These are phyloP conservation scores for Calameuta idolon DNA, from an alignment of 2,888 invertebrate genomes.

Conservation along the genomic window DNA sequence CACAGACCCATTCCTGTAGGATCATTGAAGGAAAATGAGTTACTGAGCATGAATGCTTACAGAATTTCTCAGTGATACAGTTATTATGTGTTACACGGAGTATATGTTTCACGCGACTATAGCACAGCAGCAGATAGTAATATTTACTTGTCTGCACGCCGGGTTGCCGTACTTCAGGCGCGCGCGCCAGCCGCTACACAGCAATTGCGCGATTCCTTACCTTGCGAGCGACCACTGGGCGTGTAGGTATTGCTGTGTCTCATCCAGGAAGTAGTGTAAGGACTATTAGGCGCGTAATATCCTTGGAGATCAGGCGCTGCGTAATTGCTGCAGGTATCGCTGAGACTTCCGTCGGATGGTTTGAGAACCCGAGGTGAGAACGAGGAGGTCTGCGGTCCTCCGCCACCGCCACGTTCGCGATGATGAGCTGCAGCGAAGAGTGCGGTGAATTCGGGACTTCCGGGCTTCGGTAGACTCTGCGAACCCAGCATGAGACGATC, in stretches of 20 bases:
- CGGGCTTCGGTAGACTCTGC: constrained; percentile 85
- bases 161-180: no score
- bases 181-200: no score
- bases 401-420: constrained; percentile 53
- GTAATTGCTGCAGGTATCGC: constrained; percentile 88
- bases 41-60: no score
- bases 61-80: no score
- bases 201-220: constrained; percentile 27
- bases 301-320: constrained; percentile 70
- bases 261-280: constrained; percentile 82
- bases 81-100: no score
- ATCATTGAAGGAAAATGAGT: no score
- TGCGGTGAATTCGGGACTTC: constrained; percentile 77
- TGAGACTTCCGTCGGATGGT: constrained; percentile 81
- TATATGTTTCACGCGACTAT: no score
- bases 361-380: constrained; percentile 60
- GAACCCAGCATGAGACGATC: constrained; percentile 88
- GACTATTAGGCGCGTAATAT: constrained; percentile 70
- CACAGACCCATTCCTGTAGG: constrained; percentile 71
- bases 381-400: constrained; percentile 58
- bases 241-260: constrained; percentile 79
- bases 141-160: no score
- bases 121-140: no score
- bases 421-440: constrained; percentile 69
- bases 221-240: constrained; percentile 61